Evolutionary conservation across 2,888 invertebrate species (phyloP), one percentile per base, ranked within the genome.

Genomic region (Melinaea marsaeus): DNA sequence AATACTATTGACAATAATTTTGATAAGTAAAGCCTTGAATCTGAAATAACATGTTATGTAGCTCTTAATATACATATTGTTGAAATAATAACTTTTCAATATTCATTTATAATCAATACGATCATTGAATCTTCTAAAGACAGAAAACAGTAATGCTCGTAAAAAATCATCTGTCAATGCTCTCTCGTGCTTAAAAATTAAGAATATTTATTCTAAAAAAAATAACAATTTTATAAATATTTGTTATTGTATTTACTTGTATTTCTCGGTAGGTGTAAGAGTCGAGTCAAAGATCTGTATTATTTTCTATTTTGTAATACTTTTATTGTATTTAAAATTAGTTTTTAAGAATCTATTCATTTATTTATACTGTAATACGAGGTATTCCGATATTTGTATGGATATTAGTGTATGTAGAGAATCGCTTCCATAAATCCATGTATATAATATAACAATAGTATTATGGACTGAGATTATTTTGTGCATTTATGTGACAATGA

Each of bases 211-310:
- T 90, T 88, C 81, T 82, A 5, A 42, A 5, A 42, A 84, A 81
- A 80, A 84, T 87, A 85, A 85, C 82, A 80, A 78, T 78, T 79
- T 80, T 65, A 56, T 68, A 42, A 77, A 78, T 82, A 77, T 78
- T 86, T 85, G 84, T 86, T 85, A 84, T 82, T 79, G 81, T 79
- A 75, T 77, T 60, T 67, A 66, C 81, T 75, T 87, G 85, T 84
- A 88, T 84, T 86, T 88, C 86, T 83, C 83, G 72, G 73, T 88
- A 88, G 84, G 67, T 72, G 72, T 90, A 89, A 88, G 89, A 80
- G 85, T 86, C 84, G 85, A 90, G 90, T 90, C 90, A 90, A 88
- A 90, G 90, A 90, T 90, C 90, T 90, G 90, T 90, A 90, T 90
- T 90, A 90, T 89, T 88, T 88, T 86, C 80, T 90, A 90, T 88